Evolutionary conservation across 2,888 invertebrate genomes (phyloP).

Genomic region (Tethea ocularis): DNA sequence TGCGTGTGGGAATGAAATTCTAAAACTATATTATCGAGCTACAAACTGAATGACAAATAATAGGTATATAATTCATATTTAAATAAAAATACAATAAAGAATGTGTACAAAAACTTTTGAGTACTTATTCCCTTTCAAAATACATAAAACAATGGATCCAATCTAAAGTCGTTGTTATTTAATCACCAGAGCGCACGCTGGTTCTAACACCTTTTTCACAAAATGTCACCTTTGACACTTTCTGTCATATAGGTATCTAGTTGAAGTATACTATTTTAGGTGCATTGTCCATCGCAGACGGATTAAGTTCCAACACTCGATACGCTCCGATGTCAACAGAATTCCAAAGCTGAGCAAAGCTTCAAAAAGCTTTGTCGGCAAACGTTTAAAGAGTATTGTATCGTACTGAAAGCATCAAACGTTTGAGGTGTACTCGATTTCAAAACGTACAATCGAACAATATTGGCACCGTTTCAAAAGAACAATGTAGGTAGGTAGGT

Average conservation of each 20-base stretch:
- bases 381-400: constrained; percentile 44
- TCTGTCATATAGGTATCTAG: background rate
- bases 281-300: constrained; percentile 1
- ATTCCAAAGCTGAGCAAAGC: constrained; percentile 8
- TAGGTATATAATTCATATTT: too few relatives aligned
- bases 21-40: too few relatives aligned
- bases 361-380: constrained; percentile 41
- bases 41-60: too few relatives aligned
- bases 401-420: constrained; percentile 11
- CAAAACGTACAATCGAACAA: background rate
- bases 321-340: background rate
- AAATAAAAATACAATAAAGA: too few relatives aligned
- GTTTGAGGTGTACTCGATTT: constrained; percentile 6
- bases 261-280: background rate
- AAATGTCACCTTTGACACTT: background rate
- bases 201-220: background rate
- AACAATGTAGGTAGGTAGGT: too few relatives aligned
- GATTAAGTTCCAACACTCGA: constrained; percentile 4
- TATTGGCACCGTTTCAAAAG: background rate
- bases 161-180: background rate
- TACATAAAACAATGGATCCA: background rate
- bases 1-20: too few relatives aligned
- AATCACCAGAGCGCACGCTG: background rate
- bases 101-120: too few relatives aligned
- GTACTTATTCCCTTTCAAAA: too few relatives aligned